Evolutionary conservation across 2,888 invertebrate genomes (phyloP).

Genomic region (Volucella zonaria): DNA sequence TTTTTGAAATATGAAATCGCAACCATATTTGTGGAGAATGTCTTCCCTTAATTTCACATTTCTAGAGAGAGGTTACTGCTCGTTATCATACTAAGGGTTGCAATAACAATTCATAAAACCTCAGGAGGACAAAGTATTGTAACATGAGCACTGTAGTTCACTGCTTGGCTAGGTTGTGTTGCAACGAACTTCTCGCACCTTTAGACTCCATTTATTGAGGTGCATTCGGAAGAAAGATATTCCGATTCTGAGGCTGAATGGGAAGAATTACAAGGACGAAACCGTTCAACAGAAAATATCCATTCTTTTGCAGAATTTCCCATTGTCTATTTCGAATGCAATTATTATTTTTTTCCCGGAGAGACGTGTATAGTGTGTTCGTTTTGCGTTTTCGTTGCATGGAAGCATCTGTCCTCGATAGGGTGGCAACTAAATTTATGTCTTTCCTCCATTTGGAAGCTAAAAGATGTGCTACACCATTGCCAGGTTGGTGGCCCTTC

Average conservation of each 20-base stretch:
- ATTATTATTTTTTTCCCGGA: slow-evolving; percentile 11
- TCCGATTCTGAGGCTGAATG: slow-evolving; percentile 10
- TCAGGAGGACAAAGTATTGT: too few relatives aligned
- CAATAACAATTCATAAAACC: too few relatives aligned
- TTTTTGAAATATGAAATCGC: too few relatives aligned
- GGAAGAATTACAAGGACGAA: not conserved
- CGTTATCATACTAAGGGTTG: too few relatives aligned
- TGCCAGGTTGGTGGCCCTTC: slow-evolving; percentile 12
- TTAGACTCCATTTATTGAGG: slow-evolving; percentile 1
- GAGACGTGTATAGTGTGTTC: not conserved
- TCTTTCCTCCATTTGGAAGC: slow-evolving; percentile 17
- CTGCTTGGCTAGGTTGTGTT: too few relatives aligned
- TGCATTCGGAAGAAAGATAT: not conserved
- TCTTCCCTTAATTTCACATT: too few relatives aligned
- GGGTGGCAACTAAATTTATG: slow-evolving; percentile 27
- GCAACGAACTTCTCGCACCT: slow-evolving; percentile 4
- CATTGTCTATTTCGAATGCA: slow-evolving; percentile 31
- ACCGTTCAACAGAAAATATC: not conserved
- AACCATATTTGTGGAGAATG: too few relatives aligned
- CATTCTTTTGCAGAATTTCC: slow-evolving; percentile 13
- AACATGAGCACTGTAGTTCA: too few relatives aligned
- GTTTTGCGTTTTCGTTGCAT: not conserved
- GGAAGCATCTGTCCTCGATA: slow-evolving; percentile 23
- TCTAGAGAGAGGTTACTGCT: too few relatives aligned
- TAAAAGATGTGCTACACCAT: slow-evolving; percentile 32